These are phyloP conservation scores for Thoracochromis brauschi DNA, from an alignment of 2,113 vertebrate genomes.

Conservation along the genomic window DNA sequence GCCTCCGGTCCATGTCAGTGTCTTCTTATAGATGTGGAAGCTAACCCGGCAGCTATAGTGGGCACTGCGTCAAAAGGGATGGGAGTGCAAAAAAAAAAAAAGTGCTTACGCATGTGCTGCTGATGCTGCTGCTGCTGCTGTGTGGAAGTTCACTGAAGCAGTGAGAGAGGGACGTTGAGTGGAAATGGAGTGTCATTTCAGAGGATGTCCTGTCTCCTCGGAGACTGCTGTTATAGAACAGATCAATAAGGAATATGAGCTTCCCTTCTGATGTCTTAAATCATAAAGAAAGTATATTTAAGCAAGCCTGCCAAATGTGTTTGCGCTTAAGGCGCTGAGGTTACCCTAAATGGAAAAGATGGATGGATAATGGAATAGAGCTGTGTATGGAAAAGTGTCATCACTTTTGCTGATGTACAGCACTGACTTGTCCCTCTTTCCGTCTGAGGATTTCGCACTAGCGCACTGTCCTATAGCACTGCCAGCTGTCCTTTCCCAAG, in stretches of 20 bases:
- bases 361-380: background rate
- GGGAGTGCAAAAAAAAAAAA: background rate
- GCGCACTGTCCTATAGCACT: background rate
- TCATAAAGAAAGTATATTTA: background rate
- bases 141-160: background rate
- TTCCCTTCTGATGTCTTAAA: background rate
- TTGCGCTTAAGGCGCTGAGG: background rate
- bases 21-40: background rate
- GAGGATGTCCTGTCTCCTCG: background rate
- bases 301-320: background rate
- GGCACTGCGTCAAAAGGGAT: constrained; percentile 68
- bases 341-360: constrained; percentile 16
- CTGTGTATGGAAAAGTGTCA: background rate
- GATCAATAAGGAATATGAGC: background rate
- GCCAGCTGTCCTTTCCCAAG: constrained; percentile 49
- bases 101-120: constrained; percentile 22
- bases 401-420: background rate
- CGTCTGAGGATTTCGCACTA: background rate
- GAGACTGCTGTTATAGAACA: background rate
- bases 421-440: background rate
- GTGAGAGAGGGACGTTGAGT: background rate
- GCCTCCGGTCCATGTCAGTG: background rate
- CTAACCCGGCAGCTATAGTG: background rate
- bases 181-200: background rate
- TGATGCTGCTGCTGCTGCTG: background rate